A percentile compares a stretch with the other conserved stretches of the same genome.
Conservation (phyloP, 1,140 invertebrate species). For the Drosophila jambulina region DNA sequence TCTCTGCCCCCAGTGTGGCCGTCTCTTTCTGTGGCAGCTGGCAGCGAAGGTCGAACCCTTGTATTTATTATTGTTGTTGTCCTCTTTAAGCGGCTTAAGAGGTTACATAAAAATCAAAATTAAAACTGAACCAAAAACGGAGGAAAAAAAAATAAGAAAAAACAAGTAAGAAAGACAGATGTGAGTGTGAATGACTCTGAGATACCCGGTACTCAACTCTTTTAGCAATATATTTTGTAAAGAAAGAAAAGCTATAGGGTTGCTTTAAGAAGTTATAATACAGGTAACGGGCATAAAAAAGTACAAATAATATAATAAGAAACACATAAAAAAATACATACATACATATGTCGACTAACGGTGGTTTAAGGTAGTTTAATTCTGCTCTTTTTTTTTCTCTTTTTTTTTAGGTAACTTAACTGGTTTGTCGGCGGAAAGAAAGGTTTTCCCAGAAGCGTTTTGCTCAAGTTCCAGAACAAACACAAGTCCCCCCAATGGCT, state of each 20-base stretch:
- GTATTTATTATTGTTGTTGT: conserved; percentile 12
- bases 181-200: neutral
- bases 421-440: conserved; percentile 28
- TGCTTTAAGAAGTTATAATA: neutral
- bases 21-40: conserved; percentile 28
- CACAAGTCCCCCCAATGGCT: conserved; percentile 22
- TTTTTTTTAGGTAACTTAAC: conserved; percentile 20
- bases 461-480: conserved; percentile 35
- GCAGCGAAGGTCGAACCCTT: conserved; percentile 22
- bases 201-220: neutral
- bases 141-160: neutral
- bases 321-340: neutral
- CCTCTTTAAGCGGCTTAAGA: conserved; percentile 51
- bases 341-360: conserved; percentile 16
- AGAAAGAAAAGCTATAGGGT: neutral
- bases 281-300: neutral
- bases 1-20: neutral
- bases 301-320: conserved; percentile 8
- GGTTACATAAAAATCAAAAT: conserved; percentile 48
- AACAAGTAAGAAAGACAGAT: neutral
- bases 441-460: conserved; percentile 26
- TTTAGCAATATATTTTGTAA: neutral
- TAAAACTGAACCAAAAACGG: conserved; percentile 33
- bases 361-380: conserved; percentile 19
- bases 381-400: neutral